Percentiles rank a stretch among this genome's conserved stretches.
Conservation (phyloP, 2,113 vertebrate genomes). For the Paramormyrops kingsleyae region DNA sequence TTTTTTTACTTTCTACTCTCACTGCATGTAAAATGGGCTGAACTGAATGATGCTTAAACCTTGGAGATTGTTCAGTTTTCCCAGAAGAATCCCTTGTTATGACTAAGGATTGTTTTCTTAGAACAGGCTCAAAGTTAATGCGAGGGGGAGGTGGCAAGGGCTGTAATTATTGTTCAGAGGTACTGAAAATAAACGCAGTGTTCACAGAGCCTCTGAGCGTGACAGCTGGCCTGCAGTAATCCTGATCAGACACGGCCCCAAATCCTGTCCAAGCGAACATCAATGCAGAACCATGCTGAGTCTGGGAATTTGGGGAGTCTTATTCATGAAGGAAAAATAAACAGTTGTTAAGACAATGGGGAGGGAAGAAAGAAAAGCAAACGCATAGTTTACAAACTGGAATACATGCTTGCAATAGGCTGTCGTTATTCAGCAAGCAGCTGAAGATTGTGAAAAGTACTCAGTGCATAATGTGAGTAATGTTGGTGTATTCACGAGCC, state of each 20-base stretch:
- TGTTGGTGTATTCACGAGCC: background rate
- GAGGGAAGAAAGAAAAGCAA: slow-evolving; percentile 40
- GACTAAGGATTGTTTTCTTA: slow-evolving; percentile 18
- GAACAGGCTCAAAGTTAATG: slow-evolving; percentile 15
- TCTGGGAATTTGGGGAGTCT: slow-evolving; percentile 42
- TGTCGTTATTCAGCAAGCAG: background rate
- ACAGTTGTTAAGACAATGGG: slow-evolving; percentile 47
- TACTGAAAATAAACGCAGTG: slow-evolving; percentile 16
- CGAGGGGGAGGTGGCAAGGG: background rate
- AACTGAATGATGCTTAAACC: slow-evolving; percentile 3
- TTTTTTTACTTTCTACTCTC: background rate
- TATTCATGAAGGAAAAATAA: slow-evolving; percentile 42
- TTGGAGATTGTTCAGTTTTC: slow-evolving; percentile 14
- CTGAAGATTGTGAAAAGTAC: background rate
- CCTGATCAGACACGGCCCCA: background rate
- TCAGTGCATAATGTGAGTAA: background rate
- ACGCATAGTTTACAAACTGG: background rate
- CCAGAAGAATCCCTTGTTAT: slow-evolving; percentile 20
- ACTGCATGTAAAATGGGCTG: slow-evolving; percentile 15
- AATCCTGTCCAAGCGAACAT: slow-evolving; percentile 16
- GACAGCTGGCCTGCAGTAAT: background rate
- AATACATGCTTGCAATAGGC: background rate
- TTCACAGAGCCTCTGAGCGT: background rate
- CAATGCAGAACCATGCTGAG: background rate
- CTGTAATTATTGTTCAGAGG: slow-evolving; percentile 1